phyloP scores from a whole-genome alignment of 1,140 invertebrate genomes.

The Lasioglossum baleicum region DNA sequence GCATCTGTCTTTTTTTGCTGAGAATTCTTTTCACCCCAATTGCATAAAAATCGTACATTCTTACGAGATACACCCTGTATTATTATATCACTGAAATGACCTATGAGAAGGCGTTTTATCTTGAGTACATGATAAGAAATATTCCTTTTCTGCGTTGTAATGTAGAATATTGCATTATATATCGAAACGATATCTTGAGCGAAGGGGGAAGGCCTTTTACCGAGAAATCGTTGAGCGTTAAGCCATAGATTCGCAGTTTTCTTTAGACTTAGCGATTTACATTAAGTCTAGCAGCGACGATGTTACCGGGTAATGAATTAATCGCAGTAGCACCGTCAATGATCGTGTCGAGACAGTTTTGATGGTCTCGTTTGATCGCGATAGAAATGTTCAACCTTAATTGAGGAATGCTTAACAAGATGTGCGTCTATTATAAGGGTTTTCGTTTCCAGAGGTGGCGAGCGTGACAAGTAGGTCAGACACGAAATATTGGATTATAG shows the following conservation, averaged over 20 bases:
- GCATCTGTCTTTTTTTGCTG: too few species aligned
- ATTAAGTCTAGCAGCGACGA: not conserved
- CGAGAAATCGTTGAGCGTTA: not conserved
- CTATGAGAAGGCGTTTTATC: not conserved
- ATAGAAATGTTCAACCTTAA: constrained; percentile 30
- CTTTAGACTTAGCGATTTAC: not conserved
- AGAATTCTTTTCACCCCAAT: too few species aligned
- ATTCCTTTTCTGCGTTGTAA: not conserved
- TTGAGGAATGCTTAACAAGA: constrained; percentile 31
- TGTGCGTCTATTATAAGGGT: constrained; percentile 41
- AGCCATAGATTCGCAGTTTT: not conserved
- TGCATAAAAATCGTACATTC: too few species aligned
- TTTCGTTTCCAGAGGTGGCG: constrained; percentile 38
- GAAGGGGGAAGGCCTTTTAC: not conserved
- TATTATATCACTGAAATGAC: not conserved
- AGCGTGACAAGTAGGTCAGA: constrained; percentile 51
- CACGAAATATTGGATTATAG: constrained; percentile 51
- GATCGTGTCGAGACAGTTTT: not conserved
- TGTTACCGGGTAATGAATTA: not conserved
- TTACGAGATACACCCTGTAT: not conserved
- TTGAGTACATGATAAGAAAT: not conserved
- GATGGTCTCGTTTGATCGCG: not conserved
- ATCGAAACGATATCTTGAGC: not conserved
- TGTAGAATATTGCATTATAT: not conserved
- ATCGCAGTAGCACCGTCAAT: not conserved